Base-by-base conservation (phyloP, 2,888 invertebrate genomes). In the Anarsia innoxiella region DNA sequence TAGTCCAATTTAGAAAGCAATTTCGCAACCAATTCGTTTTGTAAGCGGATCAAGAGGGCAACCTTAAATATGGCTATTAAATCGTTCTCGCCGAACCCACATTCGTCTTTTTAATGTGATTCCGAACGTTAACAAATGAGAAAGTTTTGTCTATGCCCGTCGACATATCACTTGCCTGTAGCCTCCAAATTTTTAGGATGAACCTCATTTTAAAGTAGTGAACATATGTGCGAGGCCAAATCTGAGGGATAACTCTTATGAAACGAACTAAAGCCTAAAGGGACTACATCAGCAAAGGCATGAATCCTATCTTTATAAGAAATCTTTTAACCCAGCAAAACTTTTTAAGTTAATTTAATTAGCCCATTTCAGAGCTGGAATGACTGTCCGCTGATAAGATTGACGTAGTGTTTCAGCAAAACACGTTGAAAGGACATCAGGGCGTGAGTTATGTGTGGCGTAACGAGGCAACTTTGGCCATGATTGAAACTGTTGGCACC, bases 1-100 rank as follows among this genome's bases (percentile, higher is more conserved):
- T 79, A 75, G 79, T 78, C 76, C 83, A 79, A 83, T 83, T 82
- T 78, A 70, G 79, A 80, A 80, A 82, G 80, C 82, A 83, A 83
- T 83, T 83, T 82, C 71, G 72, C 65, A 71, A 76, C 78, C 79
- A 76, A 82, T 83, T 80, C 79, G 75, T 82, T 82, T 77, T 72
- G 73, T 73, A 73, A 77, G 68, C 74, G 74, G 74, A 79, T 82
- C 78, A 79, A 77, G 75, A 73, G 76, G 73, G 64, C 70, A 73
- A 63, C 68, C 70, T 77, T 80, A 78, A 77, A 78, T 75, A 78
- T 75, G 60, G 69, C 72, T 68, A 71, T 78, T 76, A 73, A 78
- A 77, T 74, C 68, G 72, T 67, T 69, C 71, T 60, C 33, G 26
- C 26, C 10, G 33, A 33, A 26, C 33, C 33, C 33, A 33, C 33